Evolutionary conservation across 2,113 vertebrate species (phyloP).

Genomic region (Spea multiplicata): DNA sequence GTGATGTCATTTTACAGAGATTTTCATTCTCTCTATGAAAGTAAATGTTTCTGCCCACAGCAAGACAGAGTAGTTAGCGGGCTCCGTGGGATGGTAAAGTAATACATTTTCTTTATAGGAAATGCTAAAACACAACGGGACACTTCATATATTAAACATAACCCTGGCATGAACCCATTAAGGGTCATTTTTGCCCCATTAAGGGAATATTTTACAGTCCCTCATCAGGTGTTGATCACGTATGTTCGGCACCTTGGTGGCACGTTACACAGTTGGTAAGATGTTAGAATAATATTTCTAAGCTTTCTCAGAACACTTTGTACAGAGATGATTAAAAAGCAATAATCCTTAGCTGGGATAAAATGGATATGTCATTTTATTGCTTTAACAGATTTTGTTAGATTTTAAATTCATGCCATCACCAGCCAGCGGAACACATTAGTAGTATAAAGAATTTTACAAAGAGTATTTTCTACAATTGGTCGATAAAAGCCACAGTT

Average conservation of each 20-base stretch:
- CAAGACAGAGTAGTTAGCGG: neutral
- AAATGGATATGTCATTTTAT: constrained; percentile 21
- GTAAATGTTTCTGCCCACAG: constrained; percentile 4
- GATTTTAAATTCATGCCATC: neutral
- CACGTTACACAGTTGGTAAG: constrained; percentile 1
- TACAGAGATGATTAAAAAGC: neutral
- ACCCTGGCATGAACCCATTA: neutral
- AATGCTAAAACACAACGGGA: neutral
- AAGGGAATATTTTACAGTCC: neutral
- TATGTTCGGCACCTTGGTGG: neutral
- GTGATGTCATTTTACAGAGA: constrained; percentile 8
- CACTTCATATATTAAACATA: neutral
- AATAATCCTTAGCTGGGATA: neutral
- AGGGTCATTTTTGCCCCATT: constrained; percentile 2
- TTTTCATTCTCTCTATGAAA: neutral
- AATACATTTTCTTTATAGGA: neutral
- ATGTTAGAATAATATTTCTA: neutral
- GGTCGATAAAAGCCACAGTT: no score
- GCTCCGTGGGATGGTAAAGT: neutral
- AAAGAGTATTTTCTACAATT: no score
- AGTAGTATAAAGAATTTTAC: no score
- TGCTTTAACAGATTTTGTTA: neutral
- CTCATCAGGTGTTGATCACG: neutral
- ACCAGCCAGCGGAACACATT: no score
- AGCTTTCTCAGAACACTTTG: constrained; percentile 27